Conservation (phyloP, 2,888 invertebrate genomes). For the Schizotus pectinicornis region DNA sequence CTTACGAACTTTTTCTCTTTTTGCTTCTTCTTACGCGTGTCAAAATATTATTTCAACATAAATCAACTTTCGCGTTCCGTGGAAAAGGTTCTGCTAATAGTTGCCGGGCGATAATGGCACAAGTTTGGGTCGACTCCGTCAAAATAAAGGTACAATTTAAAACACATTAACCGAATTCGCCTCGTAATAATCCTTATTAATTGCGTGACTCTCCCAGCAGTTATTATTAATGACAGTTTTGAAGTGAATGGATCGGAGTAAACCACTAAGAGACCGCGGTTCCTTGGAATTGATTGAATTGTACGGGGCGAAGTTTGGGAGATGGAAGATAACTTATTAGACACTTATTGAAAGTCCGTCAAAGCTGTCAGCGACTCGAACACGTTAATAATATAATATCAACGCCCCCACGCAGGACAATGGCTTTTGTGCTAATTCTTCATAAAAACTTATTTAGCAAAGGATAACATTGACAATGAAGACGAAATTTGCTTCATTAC, state of each 20-base stretch:
- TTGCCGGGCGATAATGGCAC: no score
- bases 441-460: slow-evolving; percentile 17
- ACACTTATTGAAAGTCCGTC: slow-evolving; percentile 30
- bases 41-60: no score
- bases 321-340: slow-evolving; percentile 25
- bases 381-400: slow-evolving; percentile 18
- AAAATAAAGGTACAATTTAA: slow-evolving; percentile 6
- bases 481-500: slow-evolving; percentile 1
- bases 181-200: slow-evolving; percentile 22
- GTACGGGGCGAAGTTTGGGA: slow-evolving; percentile 16
- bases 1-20: no score
- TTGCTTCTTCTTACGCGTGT: no score
- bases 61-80: no score
- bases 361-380: slow-evolving; percentile 23
- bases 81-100: no score
- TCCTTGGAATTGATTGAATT: slow-evolving; percentile 27
- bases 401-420: slow-evolving; percentile 16
- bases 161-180: slow-evolving; percentile 11
- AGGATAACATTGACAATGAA: slow-evolving; percentile 5
- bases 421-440: slow-evolving; percentile 19
- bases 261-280: slow-evolving; percentile 18
- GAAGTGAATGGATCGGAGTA: slow-evolving; percentile 25
- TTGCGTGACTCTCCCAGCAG: slow-evolving; percentile 18
- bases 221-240: slow-evolving; percentile 29
- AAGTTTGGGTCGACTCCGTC: no score